Evolutionary conservation across 35 echinoderm and acorn worm species (phyloP).

Genomic region (Nesometra sesokonis): DNA sequence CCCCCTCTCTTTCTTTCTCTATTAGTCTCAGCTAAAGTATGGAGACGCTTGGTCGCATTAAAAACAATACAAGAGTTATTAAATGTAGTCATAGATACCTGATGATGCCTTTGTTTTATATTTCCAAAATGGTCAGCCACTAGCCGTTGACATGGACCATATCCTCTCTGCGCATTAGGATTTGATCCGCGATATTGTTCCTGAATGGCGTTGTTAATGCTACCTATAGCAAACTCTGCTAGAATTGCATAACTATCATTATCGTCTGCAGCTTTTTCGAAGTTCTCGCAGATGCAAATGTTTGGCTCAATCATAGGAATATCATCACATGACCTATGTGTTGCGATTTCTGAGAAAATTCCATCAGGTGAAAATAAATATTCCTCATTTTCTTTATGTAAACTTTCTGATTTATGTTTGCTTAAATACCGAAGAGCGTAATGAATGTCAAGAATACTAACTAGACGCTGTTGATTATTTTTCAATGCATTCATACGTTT

Average conservation of each 20-base stretch:
- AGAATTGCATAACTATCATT: slow-evolving; percentile 24
- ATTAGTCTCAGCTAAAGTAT: no score
- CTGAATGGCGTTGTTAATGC: slow-evolving; percentile 65
- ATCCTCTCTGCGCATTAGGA: slow-evolving; percentile 5
- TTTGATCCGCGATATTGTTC: slow-evolving; percentile 28
- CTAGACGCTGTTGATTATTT: slow-evolving; percentile 52
- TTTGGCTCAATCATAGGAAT: slow-evolving; percentile 63
- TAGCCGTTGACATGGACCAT: slow-evolving; percentile 53
- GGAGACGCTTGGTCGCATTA: no score
- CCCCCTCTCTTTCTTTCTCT: no score
- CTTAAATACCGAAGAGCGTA: slow-evolving; percentile 41
- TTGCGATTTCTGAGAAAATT: slow-evolving; percentile 25
- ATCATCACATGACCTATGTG: slow-evolving; percentile 47
- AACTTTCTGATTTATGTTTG: not conserved
- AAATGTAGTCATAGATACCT: not conserved
- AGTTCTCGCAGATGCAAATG: slow-evolving; percentile 60
- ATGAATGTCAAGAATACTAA: slow-evolving; percentile 67
- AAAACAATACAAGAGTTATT: no score
- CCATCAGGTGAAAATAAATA: slow-evolving; percentile 35
- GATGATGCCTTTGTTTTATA: not conserved
- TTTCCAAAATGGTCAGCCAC: not conserved
- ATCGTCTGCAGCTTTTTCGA: slow-evolving; percentile 30
- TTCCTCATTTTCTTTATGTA: not conserved
- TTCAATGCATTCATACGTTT: slow-evolving; percentile 16
- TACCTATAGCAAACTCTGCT: slow-evolving; percentile 61